These are phyloP conservation scores for Drosophila funebris DNA, from an alignment of 1,140 invertebrate genomes.

Conservation along the genomic window DNA sequence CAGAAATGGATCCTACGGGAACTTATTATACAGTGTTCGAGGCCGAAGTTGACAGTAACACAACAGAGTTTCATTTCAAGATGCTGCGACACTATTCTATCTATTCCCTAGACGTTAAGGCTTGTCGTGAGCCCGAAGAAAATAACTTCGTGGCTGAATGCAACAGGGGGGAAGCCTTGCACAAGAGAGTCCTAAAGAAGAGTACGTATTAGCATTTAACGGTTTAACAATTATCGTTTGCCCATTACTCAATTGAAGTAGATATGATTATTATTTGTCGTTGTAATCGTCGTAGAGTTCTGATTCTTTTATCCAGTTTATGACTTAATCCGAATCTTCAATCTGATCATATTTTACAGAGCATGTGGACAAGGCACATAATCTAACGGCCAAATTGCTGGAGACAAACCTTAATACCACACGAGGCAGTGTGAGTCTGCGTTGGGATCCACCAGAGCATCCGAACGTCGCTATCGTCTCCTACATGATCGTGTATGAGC, in stretches of 20 bases:
- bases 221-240: no score
- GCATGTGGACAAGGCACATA: slow-evolving; percentile 41
- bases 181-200: slow-evolving; percentile 53
- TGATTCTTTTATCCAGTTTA: no score
- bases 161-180: slow-evolving; percentile 33
- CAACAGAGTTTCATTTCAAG: slow-evolving; percentile 85
- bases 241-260: no score
- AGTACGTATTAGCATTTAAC: no score
- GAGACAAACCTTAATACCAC: slow-evolving; percentile 62
- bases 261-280: no score
- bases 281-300: no score
- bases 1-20: slow-evolving; percentile 26
- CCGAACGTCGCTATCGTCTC: slow-evolving; percentile 94
- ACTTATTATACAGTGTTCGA: slow-evolving; percentile 48
- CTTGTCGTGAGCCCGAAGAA: slow-evolving; percentile 86
- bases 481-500: slow-evolving; percentile 91
- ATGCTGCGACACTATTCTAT: slow-evolving; percentile 89
- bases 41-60: slow-evolving; percentile 40
- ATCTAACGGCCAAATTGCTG: slow-evolving; percentile 27
- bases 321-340: background rate
- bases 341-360: slow-evolving; percentile 27
- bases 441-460: slow-evolving; percentile 91
- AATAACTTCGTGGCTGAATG: slow-evolving; percentile 27
- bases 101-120: slow-evolving; percentile 89
- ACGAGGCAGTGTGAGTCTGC: slow-evolving; percentile 85